Base-by-base conservation (phyloP, 1,140 invertebrate species). In the Trinorchestia longiramus region DNA sequence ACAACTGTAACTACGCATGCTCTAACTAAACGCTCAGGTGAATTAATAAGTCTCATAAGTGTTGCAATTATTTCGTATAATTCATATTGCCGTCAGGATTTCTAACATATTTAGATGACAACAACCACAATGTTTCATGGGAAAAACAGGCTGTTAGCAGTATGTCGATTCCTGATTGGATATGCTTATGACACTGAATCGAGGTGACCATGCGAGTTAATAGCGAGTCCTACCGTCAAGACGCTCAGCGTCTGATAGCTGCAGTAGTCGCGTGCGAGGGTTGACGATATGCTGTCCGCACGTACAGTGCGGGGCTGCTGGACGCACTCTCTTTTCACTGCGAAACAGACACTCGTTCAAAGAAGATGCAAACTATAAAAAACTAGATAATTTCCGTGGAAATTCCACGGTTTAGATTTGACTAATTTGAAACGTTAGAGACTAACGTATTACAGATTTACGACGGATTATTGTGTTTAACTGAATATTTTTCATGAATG, bases 241-340 rank as follows among this genome's bases (percentile, higher is more conserved):
- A 43, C 92, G 92, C 36, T 44, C 36, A 0, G 44, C 19, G 44
- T 94, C 92, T 11, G 92, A 6, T 11, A 94, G 92, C 44, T 94
- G 92, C 36, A 43, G 41, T 23, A 94, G 44, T 11, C 92, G 41
- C 43, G 92, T 94, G 44, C 92, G 92, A 11, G 92, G 92, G 40
- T 94, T 94, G 11, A 94, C 44, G 17, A 94, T 42, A 40, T 94
- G 92, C 92, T 45, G 92, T 23, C 92, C 92, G 44, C 92, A 94
- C 92, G 43, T 45, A 44, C 92, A 94, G 44, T 94, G 92, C 15
- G 92, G 92, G 17, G 92, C 92, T n/a, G 43, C 43, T 0, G 92
- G 92, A 40, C 92, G 92, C 44, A 45, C 43, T 42, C 43, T 45
- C 1, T 40, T 36, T 23, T 43, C 44, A 47, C 92, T 94, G 92